Base-by-base conservation (phyloP, 2,797 vertebrate species). In the Onychomys torridus region DNA sequence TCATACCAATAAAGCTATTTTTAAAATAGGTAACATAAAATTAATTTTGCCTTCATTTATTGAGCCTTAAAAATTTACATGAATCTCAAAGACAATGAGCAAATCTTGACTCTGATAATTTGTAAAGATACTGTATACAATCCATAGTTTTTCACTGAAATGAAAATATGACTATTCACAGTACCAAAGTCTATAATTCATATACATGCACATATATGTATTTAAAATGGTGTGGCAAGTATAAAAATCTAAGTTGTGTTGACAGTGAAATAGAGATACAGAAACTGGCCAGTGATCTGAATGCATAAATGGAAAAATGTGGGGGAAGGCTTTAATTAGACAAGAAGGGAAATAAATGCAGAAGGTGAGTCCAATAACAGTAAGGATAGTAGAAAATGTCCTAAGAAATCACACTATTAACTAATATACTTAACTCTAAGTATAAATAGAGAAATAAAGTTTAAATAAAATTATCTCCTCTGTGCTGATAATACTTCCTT, bases 241-340 rank as follows among this genome's bases (percentile, higher is more conserved):
- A 67, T 34, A 34, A 32, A 34, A 67, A 67, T 12, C 65, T 67
- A 67, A 67, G 34, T 67, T 67, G 29, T 34, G 13, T 67, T 67
- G 63, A 67, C 29, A 67, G 2, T 67, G 32, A 67, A 67, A 67
- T 34, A 32, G 32, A 67, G 13, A 67, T 34, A 67, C 13, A 67
- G 13, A 67, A 67, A 34, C 32, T 6, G 2, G 32, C 32, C 65
- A 67, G 5, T 2, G 3, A 0, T 16, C 65, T 67, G 65, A 67
- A 34, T 34, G 6, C 6, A 5, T 67, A 67, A 67, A 7, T 67
- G 14, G 65, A 16, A 67, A 67, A 67, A 67, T 6, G 13, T 16
- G 32, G 2, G 32, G 32, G 14, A 0, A 6, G 32, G 6, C 65
- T 16, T 67, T 67, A 16, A 67, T 34, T 67, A 34, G 5, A 2